A percentile compares a stretch with the other conserved stretches of the same genome.
Conservation (phyloP, 2,113 vertebrate genomes). For the Tauraco erythrolophus region DNA sequence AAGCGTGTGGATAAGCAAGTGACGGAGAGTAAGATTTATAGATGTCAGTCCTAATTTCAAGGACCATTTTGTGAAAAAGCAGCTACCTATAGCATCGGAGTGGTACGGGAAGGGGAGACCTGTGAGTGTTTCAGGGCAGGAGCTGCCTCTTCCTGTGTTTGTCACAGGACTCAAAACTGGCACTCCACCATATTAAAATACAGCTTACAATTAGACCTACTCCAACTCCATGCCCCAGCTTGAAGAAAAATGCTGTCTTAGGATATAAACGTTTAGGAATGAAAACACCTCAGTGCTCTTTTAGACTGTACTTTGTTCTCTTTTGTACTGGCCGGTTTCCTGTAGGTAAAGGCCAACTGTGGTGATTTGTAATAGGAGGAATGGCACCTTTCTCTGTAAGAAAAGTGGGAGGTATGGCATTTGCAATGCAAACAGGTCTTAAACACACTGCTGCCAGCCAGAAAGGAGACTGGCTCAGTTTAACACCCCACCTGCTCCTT, state of each 20-base stretch:
- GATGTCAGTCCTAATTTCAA: background rate
- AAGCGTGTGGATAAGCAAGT: background rate
- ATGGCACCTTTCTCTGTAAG: background rate
- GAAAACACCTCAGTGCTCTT: background rate
- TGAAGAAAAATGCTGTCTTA: background rate
- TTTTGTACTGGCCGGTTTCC: background rate
- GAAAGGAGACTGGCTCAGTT: rapidly evolving
- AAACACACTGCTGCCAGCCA: rapidly evolving
- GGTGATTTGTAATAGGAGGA: background rate
- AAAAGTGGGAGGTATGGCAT: rapidly evolving
- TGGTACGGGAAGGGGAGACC: rapidly evolving
- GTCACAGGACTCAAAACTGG: background rate
- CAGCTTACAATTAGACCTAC: background rate
- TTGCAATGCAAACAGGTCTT: background rate
- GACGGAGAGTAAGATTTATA: background rate
- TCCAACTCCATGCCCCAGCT: background rate
- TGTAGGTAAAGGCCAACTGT: background rate
- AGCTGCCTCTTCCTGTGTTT: background rate
- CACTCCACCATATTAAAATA: background rate
- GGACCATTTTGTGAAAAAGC: background rate
- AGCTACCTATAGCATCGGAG: background rate
- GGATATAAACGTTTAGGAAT: background rate
- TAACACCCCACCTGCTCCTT: background rate
- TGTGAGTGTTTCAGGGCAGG: background rate
- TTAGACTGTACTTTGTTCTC: too few relatives aligned